Evolutionary conservation across 2,113 vertebrate species (phyloP).

Genomic region (Rhombomys opimus): DNA sequence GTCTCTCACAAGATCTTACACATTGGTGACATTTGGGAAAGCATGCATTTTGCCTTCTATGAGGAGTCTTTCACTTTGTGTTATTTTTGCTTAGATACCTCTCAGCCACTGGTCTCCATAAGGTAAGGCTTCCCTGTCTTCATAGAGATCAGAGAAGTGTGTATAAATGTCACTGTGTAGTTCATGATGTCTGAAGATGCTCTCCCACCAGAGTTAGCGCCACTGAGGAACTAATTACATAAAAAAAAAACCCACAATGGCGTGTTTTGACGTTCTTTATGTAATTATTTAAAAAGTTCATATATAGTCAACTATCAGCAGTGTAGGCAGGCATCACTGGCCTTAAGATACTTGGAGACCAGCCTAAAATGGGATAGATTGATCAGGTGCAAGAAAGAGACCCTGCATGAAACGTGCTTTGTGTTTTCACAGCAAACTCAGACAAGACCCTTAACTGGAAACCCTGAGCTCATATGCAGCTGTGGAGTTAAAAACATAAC

Average conservation of each 20-base stretch:
- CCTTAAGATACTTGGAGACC: background rate
- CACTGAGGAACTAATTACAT: background rate
- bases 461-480: background rate
- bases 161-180: background rate
- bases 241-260: background rate
- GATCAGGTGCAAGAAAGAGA: background rate
- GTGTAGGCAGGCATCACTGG: background rate
- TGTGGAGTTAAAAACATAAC: background rate
- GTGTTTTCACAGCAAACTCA: background rate
- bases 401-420: background rate
- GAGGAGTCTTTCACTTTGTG: conserved; percentile 7
- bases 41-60: background rate
- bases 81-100: background rate
- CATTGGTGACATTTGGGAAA: background rate
- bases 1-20: background rate
- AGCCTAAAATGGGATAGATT: background rate
- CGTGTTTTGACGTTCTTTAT: background rate
- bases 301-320: background rate
- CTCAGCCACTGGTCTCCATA: too few relatives aligned
- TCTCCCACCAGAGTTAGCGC: background rate
- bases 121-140: background rate
- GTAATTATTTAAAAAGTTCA: background rate
- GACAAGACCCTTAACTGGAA: background rate
- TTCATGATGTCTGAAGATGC: background rate
- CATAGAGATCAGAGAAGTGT: background rate